Percentiles rank a stretch among this genome's conserved stretches.
Conservation (phyloP, 2,797 vertebrate genomes). For the Manis javanica region DNA sequence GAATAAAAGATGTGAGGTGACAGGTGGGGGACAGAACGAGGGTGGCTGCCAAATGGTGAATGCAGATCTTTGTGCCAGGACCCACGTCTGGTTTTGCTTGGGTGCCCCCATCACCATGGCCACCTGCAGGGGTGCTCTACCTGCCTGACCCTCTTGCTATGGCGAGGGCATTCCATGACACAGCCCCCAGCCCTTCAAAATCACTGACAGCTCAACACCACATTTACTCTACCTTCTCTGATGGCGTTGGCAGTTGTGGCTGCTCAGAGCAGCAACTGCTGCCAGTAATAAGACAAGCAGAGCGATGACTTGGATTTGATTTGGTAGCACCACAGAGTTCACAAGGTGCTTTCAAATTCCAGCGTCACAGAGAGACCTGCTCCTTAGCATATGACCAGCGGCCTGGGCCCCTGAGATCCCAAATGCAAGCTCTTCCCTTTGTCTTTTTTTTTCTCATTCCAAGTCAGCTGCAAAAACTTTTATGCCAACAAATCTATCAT, state of each 20-base stretch:
- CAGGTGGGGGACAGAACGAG: background rate
- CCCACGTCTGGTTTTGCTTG: background rate
- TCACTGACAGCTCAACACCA: no score
- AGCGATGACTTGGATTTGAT: background rate
- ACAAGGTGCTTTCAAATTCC: background rate
- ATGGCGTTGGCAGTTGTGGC: background rate
- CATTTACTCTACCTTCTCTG: background rate
- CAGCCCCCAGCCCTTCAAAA: no score
- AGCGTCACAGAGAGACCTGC: background rate
- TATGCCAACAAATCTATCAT: constrained; percentile 42
- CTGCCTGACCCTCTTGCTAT: no score
- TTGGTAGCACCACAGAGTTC: background rate
- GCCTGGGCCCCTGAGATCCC: background rate
- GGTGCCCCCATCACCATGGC: no score
- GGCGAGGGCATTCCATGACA: no score
- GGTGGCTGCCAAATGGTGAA: background rate
- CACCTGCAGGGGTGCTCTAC: no score
- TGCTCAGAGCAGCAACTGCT: background rate
- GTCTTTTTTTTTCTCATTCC: background rate
- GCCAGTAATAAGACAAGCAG: background rate
- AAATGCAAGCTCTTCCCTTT: background rate
- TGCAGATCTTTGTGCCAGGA: no score
- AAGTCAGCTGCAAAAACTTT: background rate
- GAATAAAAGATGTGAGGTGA: background rate
- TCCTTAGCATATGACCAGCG: rapidly evolving